Base-by-base conservation (phyloP, 2,888 invertebrate species). In the Ophion ellenae region DNA sequence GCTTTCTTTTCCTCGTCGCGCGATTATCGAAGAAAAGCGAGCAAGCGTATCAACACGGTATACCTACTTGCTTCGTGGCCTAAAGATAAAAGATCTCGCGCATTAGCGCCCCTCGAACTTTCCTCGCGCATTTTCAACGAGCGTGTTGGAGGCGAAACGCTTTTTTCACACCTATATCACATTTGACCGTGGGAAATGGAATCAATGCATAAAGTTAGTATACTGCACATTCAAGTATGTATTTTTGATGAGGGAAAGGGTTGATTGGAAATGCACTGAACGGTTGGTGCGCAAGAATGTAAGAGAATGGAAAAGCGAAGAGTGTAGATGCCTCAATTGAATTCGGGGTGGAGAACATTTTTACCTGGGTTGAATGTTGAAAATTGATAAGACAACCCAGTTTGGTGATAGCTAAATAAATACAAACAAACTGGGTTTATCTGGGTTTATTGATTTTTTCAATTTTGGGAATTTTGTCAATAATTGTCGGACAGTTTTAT, bases 401-500 rank as follows among this genome's bases (percentile, higher is more conserved):
- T 53, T 53, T 14, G 53, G 14, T 14, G 10, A 53, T 14, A 17
- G 53, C 14, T 1, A 53, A 53, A 17, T 17, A 17, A 53, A 53
- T 1, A 17, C 53, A 14, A 14, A 14, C 17, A 5, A 53, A 53
- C 17, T 53, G 17, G 5, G 47, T 53, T 53, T 4, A 40, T 5
- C 53, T 14, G 14, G 17, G 14, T 17, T 53, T 53, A 53, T 2
- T 17, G 17, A 17, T 53, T 40, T 17, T 17, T 14, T 17, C 11
- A 5, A 53, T 53, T 53, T 53, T 17, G 53, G 17, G 53, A 17
- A 67, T 81, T 76, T 32, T 32, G 63, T 40, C 73, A 86, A 87
- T 87, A 91, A 92, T 92, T 91, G 90, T 88, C 88, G 87, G 90
- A 90, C 91, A 90, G 88, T 91, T 92, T 92, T 92, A 92, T 92